These are phyloP conservation scores for Pteria penguin DNA, from an alignment of 2,888 invertebrate genomes.

Conservation along the genomic window DNA sequence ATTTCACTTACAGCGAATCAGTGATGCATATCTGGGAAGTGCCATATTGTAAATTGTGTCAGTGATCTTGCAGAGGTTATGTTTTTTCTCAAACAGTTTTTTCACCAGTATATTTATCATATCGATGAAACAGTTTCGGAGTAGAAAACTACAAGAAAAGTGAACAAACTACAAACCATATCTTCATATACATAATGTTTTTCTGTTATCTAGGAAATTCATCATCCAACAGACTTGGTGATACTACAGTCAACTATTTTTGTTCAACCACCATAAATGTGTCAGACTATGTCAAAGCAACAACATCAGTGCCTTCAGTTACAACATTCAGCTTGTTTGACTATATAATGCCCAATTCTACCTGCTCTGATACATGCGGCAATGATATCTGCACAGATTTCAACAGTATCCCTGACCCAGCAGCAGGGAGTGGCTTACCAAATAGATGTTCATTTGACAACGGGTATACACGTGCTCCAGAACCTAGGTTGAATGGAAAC, in stretches of 20 bases:
- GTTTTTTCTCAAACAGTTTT: no score
- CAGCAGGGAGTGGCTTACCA: constrained; percentile 35
- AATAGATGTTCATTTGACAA: constrained; percentile 64
- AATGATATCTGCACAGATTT: constrained; percentile 52
- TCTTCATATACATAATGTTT: no score
- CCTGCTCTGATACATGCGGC: constrained; percentile 56
- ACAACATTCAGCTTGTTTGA: constrained; percentile 44
- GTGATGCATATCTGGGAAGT: no score
- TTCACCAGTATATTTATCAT: no score
- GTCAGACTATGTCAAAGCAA: constrained; percentile 53
- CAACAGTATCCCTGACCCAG: constrained; percentile 40
- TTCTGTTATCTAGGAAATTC: no score
- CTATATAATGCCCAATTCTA: constrained; percentile 48
- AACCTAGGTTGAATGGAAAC: constrained; percentile 45
- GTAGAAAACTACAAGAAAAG: no score
- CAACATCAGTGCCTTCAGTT: constrained; percentile 23
- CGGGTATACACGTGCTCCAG: constrained; percentile 56
- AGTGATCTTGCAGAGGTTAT: no score
- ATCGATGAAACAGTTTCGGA: no score
- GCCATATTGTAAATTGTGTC: no score
- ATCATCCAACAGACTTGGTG: constrained; percentile 26
- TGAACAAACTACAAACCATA: no score
- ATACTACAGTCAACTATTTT: constrained; percentile 61
- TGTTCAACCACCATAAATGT: constrained; percentile 42
- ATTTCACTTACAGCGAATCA: no score